Conservation (phyloP, 2,113 vertebrate species). For the Hypomesus transpacificus region DNA sequence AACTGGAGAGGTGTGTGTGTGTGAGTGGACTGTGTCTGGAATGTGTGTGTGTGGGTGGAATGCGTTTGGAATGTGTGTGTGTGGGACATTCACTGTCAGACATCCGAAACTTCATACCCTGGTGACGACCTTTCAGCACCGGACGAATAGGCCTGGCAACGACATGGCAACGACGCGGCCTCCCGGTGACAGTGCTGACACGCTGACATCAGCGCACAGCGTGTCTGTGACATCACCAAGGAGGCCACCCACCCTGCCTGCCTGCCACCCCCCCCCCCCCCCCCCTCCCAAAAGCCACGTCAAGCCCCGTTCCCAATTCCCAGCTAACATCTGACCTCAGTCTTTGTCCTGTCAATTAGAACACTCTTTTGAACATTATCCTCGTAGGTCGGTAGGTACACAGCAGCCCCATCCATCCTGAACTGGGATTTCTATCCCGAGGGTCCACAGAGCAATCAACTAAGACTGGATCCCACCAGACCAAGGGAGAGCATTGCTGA, state of each 20-base stretch:
- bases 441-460: too few species aligned
- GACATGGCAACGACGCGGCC: neutral
- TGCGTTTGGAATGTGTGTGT: conserved; percentile 42
- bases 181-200: neutral
- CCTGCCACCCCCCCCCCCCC: neutral
- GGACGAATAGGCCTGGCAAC: neutral
- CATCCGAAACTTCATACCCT: neutral
- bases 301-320: too few species aligned
- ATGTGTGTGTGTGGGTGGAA: conserved; percentile 54
- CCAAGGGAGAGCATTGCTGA: too few species aligned
- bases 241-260: neutral
- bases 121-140: neutral
- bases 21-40: conserved; percentile 21
- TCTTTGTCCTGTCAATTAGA: neutral
- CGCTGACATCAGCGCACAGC: neutral
- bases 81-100: conserved; percentile 10
- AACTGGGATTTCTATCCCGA: too few species aligned
- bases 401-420: too few species aligned
- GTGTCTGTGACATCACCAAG: neutral
- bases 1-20: neutral
- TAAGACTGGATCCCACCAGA: neutral
- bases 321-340: too few species aligned
- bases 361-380: too few species aligned
- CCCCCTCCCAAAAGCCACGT: neutral
- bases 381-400: too few species aligned